phyloP scores from a whole-genome alignment of 2,888 invertebrate genomes.

The Creontiades dilutus region DNA sequence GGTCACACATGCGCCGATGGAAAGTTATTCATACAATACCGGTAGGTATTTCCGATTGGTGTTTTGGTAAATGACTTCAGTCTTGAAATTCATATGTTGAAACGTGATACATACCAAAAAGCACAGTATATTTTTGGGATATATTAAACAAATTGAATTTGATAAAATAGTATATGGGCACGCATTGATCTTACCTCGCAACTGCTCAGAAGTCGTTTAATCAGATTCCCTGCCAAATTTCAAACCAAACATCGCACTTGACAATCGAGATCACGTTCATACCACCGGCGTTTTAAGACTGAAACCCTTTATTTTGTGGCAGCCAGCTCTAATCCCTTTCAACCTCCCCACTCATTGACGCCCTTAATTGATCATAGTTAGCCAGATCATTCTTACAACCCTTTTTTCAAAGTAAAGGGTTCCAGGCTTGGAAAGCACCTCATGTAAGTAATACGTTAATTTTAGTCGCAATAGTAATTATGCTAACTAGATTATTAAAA shows the following conservation, averaged over 20 bases:
- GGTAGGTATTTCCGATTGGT: too few relatives aligned
- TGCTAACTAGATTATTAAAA: neutral
- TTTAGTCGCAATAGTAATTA: slow-evolving; percentile 8
- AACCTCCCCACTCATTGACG: neutral
- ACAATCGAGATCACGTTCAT: neutral
- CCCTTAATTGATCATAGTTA: neutral
- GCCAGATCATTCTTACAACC: neutral
- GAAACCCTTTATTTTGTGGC: neutral
- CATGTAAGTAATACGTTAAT: slow-evolving; percentile 17
- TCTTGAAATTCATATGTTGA: too few relatives aligned
- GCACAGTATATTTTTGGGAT: too few relatives aligned
- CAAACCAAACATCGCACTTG: neutral
- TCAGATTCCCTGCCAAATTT: too few relatives aligned
- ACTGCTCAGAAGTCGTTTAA: neutral
- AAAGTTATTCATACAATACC: too few relatives aligned
- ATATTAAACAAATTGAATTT: too few relatives aligned
- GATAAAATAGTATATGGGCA: too few relatives aligned
- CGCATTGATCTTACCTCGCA: neutral
- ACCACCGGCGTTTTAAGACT: neutral
- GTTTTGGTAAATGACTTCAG: too few relatives aligned
- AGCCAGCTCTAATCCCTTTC: neutral
- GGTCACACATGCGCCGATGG: too few relatives aligned
- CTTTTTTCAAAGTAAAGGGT: neutral
- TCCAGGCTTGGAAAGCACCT: neutral
- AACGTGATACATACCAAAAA: too few relatives aligned